Evolutionary conservation across 2,113 vertebrate species (phyloP).

Genomic region (Notiomystis cincta): DNA sequence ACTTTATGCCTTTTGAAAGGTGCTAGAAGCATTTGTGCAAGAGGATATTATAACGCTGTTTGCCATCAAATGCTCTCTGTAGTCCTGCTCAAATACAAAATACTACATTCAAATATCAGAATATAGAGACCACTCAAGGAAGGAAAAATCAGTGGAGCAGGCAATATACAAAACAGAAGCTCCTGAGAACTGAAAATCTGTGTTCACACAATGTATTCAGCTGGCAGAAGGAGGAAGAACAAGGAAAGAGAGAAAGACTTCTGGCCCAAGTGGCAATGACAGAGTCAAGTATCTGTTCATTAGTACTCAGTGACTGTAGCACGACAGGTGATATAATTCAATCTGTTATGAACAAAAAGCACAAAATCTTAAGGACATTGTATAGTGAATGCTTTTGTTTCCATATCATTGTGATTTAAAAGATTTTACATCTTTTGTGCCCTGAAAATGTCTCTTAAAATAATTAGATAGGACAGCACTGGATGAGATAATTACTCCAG

Average conservation of each 20-base stretch:
- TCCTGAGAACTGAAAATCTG: neutral
- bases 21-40: neutral
- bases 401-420: neutral
- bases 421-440: neutral
- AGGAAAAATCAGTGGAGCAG: neutral
- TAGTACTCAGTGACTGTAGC: accelerated
- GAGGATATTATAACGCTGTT: neutral
- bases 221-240: neutral
- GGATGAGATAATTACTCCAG: neutral
- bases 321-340: neutral
- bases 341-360: neutral
- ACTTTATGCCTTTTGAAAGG: constrained; percentile 1
- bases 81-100: neutral
- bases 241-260: neutral
- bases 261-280: neutral
- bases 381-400: neutral
- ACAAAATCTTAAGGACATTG: neutral
- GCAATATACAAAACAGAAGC: neutral
- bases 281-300: neutral
- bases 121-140: neutral
- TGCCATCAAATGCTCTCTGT: neutral
- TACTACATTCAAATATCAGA: neutral
- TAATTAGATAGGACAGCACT: constrained; percentile 23
- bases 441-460: constrained; percentile 44
- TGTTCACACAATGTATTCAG: neutral